Evolutionary conservation across 2,113 vertebrate species (phyloP), one percentile per base, ranked within the genome.

Genomic region (Tricholaema leucomelas): DNA sequence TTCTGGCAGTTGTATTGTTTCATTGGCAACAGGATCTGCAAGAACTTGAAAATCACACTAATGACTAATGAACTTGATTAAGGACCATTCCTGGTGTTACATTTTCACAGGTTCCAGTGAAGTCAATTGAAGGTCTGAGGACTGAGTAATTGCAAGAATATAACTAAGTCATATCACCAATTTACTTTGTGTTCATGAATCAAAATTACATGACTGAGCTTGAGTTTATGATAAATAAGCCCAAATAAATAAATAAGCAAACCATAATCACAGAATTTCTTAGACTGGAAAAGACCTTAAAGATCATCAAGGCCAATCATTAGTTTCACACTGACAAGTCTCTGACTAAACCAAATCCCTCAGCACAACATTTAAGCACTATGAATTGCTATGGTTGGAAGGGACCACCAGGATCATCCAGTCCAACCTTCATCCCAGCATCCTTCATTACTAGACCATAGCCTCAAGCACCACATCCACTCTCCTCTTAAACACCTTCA

Each of bases 21-120:
- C 55, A 75, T 9, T 92, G 59, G 50, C 96, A 94, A 76, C 92
- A 94, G 91, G 81, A 87, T 95, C 92, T 92, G 75, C 35, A 63
- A 66, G 76, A 82, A 50, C 36, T 85, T 60, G 48, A 46, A 94
- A 94, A 84, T 85, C 36, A 31, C 44, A 65, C n/a, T 27, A 50
- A 7, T 75, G 54, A 93, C 84, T 84, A 82, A 72, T 21, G 31
- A 54, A 25, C 56, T 69, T 35, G 70, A 40, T 56, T 50, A 59
- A 76, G 55, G 12, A 71, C 20, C 84, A 71, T 81, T 93, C 46
- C 86, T 66, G 6, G 14, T 87, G 50, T n/a, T 31, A 59, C 8
- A 18, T 56, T 91, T 84, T 54, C 77, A 42, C 27, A 91, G 36
- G 61, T 87, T 35, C 38, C 44, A 55, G 35, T 21, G 38, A 79